Evolutionary conservation across 2,888 invertebrate genomes (phyloP), one percentile per base, ranked within the genome.

Genomic region (Boloria selene): DNA sequence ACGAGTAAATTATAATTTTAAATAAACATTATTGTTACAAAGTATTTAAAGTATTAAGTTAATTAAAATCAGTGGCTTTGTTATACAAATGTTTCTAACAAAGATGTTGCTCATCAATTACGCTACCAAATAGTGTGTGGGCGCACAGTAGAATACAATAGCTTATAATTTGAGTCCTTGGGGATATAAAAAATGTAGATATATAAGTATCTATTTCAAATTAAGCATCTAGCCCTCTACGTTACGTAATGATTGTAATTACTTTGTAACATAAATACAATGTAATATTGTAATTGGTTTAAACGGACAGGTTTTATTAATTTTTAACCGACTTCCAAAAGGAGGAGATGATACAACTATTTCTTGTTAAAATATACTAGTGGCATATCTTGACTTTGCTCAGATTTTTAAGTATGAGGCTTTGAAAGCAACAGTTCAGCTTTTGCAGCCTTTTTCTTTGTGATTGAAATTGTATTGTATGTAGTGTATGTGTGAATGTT

Each of bases 31-130:
- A n/a, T n/a, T n/a, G n/a, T n/a, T n/a, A n/a, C n/a, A n/a, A n/a
- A n/a, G n/a, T n/a, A n/a, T n/a, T n/a, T 22, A 50, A 10, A 38
- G 53, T 47, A 60, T 51, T 47, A 52, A 42, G 69, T 64, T 69
- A 66, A 69, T 64, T 63, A 69, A 61, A 59, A 64, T 44, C 59
- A 31, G 66, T 56, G 60, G 52, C 53, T 44, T 67, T 53, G 38
- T 60, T 61, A 61, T 55, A 58, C 49, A 44, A 65, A 64, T 58
- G 55, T 67, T 38, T 63, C 61, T 62, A 68, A 61, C 51, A 69
- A 64, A 69, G 63, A 69, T 53, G 56, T 63, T 61, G 49, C 61
- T 64, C 67, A 63, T 69, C 67, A 64, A 64, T 67, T 69, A 69
- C 51, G 55, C 60, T 61, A 56, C 52, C 63, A 63, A 69, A 61